A percentile compares a stretch with the other conserved stretches of the same genome.
These are phyloP conservation scores for Spongilla lacustris DNA, from an alignment of 37 sponge, comb jelly and placozoan species.

Conservation along the genomic window DNA sequence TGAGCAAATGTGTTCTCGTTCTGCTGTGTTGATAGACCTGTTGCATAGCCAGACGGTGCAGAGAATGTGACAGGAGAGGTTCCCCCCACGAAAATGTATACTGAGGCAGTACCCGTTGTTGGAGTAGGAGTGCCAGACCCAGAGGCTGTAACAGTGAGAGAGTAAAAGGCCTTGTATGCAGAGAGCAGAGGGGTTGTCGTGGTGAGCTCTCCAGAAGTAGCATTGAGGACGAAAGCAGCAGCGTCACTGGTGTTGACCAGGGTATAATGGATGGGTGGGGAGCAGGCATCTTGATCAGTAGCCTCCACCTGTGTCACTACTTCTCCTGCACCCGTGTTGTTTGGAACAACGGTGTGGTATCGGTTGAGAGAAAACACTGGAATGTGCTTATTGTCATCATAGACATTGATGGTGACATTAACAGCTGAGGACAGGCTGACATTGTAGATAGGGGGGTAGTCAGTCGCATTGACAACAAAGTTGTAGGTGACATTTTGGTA, in stretches of 20 bases:
- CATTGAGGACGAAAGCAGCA: slow-evolving; percentile 17
- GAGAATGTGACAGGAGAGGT: slow-evolving; percentile 56
- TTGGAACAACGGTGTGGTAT: slow-evolving; percentile 24
- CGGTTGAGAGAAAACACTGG: slow-evolving; percentile 48
- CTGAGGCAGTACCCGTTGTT: slow-evolving; percentile 41
- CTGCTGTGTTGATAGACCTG: background rate
- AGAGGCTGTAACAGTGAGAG: slow-evolving; percentile 39
- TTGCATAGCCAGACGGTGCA: slow-evolving; percentile 42
- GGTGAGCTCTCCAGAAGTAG: slow-evolving; percentile 12
- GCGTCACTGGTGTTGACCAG: background rate
- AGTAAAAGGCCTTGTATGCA: slow-evolving; percentile 17
- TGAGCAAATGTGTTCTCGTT: slow-evolving; percentile 32
- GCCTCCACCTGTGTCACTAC: slow-evolving; percentile 34
- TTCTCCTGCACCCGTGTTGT: slow-evolving; percentile 9
- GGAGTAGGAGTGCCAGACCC: slow-evolving; percentile 31
- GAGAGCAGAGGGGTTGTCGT: background rate
- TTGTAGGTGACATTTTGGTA: background rate
- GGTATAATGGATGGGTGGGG: slow-evolving; percentile 48
- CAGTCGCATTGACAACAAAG: slow-evolving; percentile 32
- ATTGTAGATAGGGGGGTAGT: slow-evolving; percentile 35
- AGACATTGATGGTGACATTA: slow-evolving; percentile 39
- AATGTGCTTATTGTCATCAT: slow-evolving; percentile 54
- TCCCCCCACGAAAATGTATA: slow-evolving; percentile 66
- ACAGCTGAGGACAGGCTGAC: slow-evolving; percentile 7
- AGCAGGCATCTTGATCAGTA: slow-evolving; percentile 63